Base-by-base conservation (phyloP, 2,113 vertebrate genomes). In the Chrysochloris asiatica region DNA sequence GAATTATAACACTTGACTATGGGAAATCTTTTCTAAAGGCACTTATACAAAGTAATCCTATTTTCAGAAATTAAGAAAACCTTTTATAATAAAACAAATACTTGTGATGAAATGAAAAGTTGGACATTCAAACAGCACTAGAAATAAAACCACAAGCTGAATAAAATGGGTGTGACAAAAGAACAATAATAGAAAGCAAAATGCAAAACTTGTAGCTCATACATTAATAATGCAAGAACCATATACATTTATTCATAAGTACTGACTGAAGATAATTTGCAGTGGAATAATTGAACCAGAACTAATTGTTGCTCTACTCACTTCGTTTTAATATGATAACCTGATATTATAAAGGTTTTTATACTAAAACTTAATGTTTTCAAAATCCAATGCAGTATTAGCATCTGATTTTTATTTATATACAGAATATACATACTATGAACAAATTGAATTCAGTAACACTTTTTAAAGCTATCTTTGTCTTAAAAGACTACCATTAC, bases 171-270 rank as follows among this genome's bases (percentile, higher is more conserved):
- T 81, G 13, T 43, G 24, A 43, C 6, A 75, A 79, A 80, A 43
- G 36, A 92, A 50, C 14, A 81, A 17, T 17, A 87, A 87, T 50
- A 90, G 92, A 97, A 96, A 97, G 90, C 83, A 92, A 97, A 97
- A 96, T 83, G 93, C 52, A 95, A 82, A 94, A 82, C 69, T 92
- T 88, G 84, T 65, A 96, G 88, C 95, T 97, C 94, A 81, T 75
- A 71, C 93, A 95, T 98, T 95, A 97, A 97, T 97, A 97, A 97
- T 97, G 96, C 90, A 98, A 94, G 92, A 96, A 77, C 71, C 83
- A 91, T 97, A 97, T 96, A 97, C 96, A 97, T 97, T 97, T 98
- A 97, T 97, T 98, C 95, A 97, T 97, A 97, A 93, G 97, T 97
- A 98, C 95, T 97, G 96, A 97, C 95, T 78, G 21, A 96, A 48